A percentile compares a stretch with the other conserved stretches of the same genome.
Evolutionary conservation across 2,113 vertebrate genomes (phyloP).

Genomic region (Andinoacara biseriatus): DNA sequence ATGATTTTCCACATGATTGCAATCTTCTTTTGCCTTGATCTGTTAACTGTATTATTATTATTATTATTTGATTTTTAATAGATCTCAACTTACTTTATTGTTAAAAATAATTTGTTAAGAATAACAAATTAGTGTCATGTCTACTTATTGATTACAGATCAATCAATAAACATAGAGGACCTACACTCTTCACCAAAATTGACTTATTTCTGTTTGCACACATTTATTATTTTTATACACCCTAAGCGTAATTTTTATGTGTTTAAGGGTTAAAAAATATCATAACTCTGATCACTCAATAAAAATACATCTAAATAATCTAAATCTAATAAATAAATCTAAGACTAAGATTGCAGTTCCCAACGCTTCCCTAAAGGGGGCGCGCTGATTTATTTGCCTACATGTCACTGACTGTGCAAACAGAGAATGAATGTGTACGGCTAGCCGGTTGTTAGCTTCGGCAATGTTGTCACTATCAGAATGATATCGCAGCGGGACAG

Average conservation of each 20-base stretch:
- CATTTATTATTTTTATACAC: neutral
- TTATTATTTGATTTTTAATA: neutral
- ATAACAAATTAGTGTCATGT: neutral
- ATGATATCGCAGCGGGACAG: constrained; percentile 90
- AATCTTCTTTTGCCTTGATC: neutral
- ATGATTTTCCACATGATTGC: neutral
- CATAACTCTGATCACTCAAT: neutral
- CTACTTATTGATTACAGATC: neutral
- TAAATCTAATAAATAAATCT: no score
- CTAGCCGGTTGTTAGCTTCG: constrained; percentile 66
- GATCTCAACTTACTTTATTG: neutral
- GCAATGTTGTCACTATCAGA: constrained; percentile 79
- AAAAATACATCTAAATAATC: neutral
- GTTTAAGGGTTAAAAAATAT: neutral
- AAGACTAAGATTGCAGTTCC: neutral
- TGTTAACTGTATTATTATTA: no score
- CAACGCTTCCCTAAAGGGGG: neutral
- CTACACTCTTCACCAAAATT: neutral
- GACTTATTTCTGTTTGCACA: neutral
- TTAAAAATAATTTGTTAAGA: neutral
- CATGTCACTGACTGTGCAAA: constrained; percentile 12
- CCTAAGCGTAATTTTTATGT: neutral
- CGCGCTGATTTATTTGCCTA: neutral
- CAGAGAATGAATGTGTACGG: constrained; percentile 61
- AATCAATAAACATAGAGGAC: neutral